Percentiles rank a stretch among this genome's conserved stretches.
These are phyloP conservation scores for Megamerina dolium DNA, from an alignment of 2,888 invertebrate genomes.

Conservation along the genomic window DNA sequence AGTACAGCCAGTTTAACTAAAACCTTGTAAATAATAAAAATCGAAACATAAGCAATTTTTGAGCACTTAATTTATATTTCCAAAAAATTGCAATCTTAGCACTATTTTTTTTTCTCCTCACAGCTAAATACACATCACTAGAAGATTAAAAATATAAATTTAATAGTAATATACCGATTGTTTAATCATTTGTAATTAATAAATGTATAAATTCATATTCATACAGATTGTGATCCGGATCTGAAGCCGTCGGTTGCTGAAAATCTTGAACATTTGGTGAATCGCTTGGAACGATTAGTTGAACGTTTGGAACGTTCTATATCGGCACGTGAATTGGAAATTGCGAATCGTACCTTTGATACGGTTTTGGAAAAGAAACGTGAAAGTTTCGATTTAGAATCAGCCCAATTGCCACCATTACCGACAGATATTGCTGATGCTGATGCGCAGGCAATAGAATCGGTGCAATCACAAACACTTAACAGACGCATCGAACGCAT, in stretches of 20 bases:
- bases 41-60: no score
- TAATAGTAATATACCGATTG: no score
- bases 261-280: constrained; percentile 64
- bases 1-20: no score
- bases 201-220: background rate
- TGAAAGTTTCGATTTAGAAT: constrained; percentile 33
- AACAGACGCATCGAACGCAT: constrained; percentile 34
- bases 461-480: constrained; percentile 18
- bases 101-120: no score
- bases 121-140: no score
- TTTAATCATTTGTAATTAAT: no score
- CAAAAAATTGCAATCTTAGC: no score
- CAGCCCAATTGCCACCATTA: constrained; percentile 31
- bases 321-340: constrained; percentile 37
- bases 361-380: constrained; percentile 34
- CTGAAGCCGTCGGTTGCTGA: constrained; percentile 51
- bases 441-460: constrained; percentile 13
- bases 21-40: no score
- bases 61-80: no score
- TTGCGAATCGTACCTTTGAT: constrained; percentile 36
- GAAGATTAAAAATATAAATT: no score
- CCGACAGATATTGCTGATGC: no score
- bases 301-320: constrained; percentile 61
- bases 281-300: constrained; percentile 69
- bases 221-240: constrained; percentile 52